phyloP scores from a whole-genome alignment of 2,888 invertebrate species.

The Dynastes grantii region DNA sequence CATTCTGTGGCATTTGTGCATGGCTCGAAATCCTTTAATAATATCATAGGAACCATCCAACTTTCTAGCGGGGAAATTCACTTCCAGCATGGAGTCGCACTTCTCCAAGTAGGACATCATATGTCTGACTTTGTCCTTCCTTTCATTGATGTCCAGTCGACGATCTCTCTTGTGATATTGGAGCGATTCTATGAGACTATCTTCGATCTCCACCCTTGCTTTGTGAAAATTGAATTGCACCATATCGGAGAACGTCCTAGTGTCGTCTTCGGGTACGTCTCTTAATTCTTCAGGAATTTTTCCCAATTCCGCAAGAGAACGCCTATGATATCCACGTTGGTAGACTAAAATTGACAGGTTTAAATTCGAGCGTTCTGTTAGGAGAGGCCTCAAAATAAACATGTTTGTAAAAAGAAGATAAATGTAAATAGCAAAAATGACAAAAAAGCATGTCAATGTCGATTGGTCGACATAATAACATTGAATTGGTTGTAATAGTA shows the following conservation, averaged over 20 bases:
- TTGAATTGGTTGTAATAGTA: too few species aligned
- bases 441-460: too few species aligned
- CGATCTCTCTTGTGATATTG: constrained; percentile 63
- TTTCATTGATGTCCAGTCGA: constrained; percentile 73
- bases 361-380: too few species aligned
- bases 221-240: constrained; percentile 81
- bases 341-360: too few species aligned
- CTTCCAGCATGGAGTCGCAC: constrained; percentile 78
- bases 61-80: constrained; percentile 80
- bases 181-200: constrained; percentile 72
- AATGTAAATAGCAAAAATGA: too few species aligned
- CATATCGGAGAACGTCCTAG: constrained; percentile 77
- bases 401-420: too few species aligned
- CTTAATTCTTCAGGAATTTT: constrained; percentile 68
- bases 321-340: too few species aligned
- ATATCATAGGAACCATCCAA: constrained; percentile 82
- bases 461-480: too few species aligned
- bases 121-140: constrained; percentile 77
- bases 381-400: too few species aligned
- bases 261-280: constrained; percentile 64
- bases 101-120: constrained; percentile 79
- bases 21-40: constrained; percentile 81
- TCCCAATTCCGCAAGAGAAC: constrained; percentile 9
- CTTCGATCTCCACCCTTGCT: constrained; percentile 74
- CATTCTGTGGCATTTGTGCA: constrained; percentile 82